Evolutionary conservation across 2,888 invertebrate genomes (phyloP), one percentile per base, ranked within the genome.

Genomic region (Ptychoptera albimana): DNA sequence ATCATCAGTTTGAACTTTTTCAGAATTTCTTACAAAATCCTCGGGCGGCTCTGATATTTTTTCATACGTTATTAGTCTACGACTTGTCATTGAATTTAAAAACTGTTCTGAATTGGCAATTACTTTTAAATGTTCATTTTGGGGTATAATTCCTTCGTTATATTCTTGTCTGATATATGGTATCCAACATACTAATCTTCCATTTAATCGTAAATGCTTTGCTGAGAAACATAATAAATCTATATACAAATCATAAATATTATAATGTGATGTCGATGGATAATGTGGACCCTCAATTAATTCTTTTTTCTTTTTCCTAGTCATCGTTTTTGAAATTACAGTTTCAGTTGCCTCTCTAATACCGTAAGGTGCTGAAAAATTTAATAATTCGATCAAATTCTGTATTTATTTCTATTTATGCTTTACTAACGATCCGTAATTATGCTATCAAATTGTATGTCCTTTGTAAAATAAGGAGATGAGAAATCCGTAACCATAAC

Each of bases 381-480:
- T 6, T 46, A 13, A n/a, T 39, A 30, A 38, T 34, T 23, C 3
- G 8, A 12, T n/a, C 8, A 14, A 8, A 42, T 14, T 12, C 31
- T 11, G 8, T 34, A 31, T 12, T 12, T 32, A 12, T 31, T 39
- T 30, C 34, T 36, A 40, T n/a, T n/a, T n/a, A n/a, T n/a, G n/a
- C n/a, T n/a, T n/a, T n/a, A 73, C 82, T 74, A 68, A 91, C 89
- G 98, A 66, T 98, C 98, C 30, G 96, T 93, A 46, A 98, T 77
- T 48, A 98, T 91, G 31, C 88, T 83, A 68, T 98, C 94, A 56
- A 97, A 81, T 54, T 71, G 66, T 30, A 85, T 57, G 1, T 69
- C 65, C 1, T 74, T 66, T 48, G 72, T 73, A 86, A 91, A 92
- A 55, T 91, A 64, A 0, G 81, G 78, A 53, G 77, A 72, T 0